Conservation (phyloP, 2,888 invertebrate genomes). For the Minunthozetes semirufus region DNA sequence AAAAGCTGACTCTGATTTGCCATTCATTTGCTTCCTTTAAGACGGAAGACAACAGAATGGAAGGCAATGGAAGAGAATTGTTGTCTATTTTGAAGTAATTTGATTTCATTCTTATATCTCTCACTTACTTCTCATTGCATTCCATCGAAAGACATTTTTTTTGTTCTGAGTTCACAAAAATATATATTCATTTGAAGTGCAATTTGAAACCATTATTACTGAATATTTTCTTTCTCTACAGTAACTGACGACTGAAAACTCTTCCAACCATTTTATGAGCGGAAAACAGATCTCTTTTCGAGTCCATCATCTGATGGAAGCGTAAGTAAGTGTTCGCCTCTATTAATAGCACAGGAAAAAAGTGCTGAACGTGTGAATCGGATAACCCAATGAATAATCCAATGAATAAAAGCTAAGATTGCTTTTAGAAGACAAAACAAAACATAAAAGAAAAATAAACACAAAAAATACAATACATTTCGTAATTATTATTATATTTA, state of each 20-base stretch:
- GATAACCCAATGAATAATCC: no score
- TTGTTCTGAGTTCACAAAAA: background rate
- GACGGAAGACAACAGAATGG: background rate
- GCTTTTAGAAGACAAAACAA: background rate
- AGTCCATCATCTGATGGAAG: slow-evolving; percentile 17
- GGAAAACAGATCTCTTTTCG: background rate
- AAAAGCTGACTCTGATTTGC: no score
- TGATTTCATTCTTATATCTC: background rate
- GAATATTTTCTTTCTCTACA: background rate
- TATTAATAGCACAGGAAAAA: slow-evolving; percentile 28
- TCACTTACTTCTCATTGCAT: background rate
- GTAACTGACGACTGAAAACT: background rate
- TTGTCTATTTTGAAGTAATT: background rate
- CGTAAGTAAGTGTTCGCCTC: background rate
- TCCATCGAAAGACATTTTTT: background rate
- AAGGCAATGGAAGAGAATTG: background rate
- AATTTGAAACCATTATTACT: slow-evolving; percentile 28
- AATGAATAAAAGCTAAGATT: background rate
- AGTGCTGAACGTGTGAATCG: slow-evolving; percentile 24
- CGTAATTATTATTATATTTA: background rate
- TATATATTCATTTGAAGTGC: background rate
- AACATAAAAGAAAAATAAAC: slow-evolving; percentile 10
- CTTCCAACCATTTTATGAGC: slow-evolving; percentile 26
- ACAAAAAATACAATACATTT: background rate
- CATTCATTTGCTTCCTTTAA: background rate